Base-by-base conservation (phyloP, 2,113 vertebrate genomes). In the Melanocharis versteri region DNA sequence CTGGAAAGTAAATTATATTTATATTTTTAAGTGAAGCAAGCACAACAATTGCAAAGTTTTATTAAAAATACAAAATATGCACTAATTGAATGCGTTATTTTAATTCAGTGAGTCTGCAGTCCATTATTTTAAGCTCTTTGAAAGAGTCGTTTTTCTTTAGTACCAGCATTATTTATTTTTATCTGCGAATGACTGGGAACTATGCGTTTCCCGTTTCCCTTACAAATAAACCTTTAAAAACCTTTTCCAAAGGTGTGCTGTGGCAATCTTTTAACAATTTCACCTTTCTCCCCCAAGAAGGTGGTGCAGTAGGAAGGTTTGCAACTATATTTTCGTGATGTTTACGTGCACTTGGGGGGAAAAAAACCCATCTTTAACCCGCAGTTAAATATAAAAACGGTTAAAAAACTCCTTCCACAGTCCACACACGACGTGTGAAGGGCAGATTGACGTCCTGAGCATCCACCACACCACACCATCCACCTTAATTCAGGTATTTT, bases 21-120 rank as follows among this genome's bases (percentile, higher is more conserved):
- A 2, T 30, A 30, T 45, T 61, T 60, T 33, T 53, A 47, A 1
- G 13, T 24, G 23, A 61, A 39, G 42, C 30, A 56, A 48, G 20
- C 10, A 2, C 61, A 48, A 39, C 13, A 18, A 72, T 4, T 40
- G 31, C 4, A 0, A 70, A 62, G 37, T 66, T 66, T 26, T 30
- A 50, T 12, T 57, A 17, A 70, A 56, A 42, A 62, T 18, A 35
- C 1, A 5, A 30, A 33, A 44, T 45, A 22, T 20, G 15, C 0
- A 0, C 26, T 6, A 33, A 58, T 0, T 31, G 5, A 33, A 51
- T 2, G 9, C 1, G 4, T 31, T 68, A 21, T 68, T 76, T 51
- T 53, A 7, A 16, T 56, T n/a, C 33, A 48, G 14, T 3, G 0
- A 40, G 3, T 0, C 4, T 19, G 39, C 44, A 60, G 87, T 3